Conservation (phyloP, 2,113 vertebrate species). For the Bubo bubo region DNA sequence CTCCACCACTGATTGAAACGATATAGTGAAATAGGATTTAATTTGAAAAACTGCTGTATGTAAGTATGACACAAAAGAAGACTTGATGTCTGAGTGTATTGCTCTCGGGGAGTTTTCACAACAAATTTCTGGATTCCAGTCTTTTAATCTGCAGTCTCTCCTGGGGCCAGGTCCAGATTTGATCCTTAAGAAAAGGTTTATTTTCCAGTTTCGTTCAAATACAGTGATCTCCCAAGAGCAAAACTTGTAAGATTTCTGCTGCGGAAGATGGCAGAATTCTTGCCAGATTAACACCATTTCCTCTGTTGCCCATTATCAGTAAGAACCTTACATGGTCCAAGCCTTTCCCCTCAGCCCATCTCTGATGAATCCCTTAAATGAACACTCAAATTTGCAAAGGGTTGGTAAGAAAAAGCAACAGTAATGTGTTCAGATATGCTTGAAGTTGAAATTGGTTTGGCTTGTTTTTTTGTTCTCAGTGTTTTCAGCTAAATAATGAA, state of each 20-base stretch:
- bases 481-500: slow-evolving; percentile 15
- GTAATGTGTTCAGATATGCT: background rate
- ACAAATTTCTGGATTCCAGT: background rate
- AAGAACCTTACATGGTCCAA: background rate
- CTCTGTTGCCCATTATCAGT: background rate
- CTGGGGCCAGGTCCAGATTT: background rate
- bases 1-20: background rate
- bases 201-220: background rate
- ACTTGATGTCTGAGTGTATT: background rate
- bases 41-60: background rate
- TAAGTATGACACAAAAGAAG: background rate
- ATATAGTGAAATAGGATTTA: background rate
- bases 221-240: background rate
- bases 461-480: background rate
- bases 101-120: background rate
- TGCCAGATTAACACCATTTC: background rate
- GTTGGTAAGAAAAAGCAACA: background rate
- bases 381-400: background rate
- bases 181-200: background rate
- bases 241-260: background rate
- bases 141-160: background rate
- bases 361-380: background rate
- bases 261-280: background rate
- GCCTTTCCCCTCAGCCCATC: background rate
- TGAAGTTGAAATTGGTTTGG: background rate